Base-by-base conservation (phyloP, 2,888 invertebrate species). In the Ennomos fuscantarius region DNA sequence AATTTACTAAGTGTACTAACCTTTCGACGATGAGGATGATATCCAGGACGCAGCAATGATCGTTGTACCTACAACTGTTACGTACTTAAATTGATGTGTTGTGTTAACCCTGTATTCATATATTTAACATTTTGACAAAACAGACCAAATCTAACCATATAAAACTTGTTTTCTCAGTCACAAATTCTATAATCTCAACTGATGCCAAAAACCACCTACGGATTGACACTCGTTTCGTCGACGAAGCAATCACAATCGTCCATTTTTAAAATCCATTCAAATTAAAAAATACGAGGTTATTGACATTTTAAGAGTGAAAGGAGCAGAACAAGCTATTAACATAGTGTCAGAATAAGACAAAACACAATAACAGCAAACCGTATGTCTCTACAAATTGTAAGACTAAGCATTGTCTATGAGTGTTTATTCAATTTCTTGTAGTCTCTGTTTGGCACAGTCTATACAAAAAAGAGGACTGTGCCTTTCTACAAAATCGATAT, bases 1-100 rank as follows among this genome's bases (percentile, higher is more conserved):
- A 44, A 34, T 34, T 34, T 15, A 15, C 35, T 15, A 13, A 45
- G n/a, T 46, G n/a, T 45, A 46, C 45, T 46, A 24, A 49, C 49
- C 49, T 49, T 24, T 24, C n/a, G 24, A 6, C 24, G 12, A 48
- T 48, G 40, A 13, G 9, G 12, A 11, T 9, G 15, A 32, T 11
- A 42, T 11, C 42, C 42, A 42, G 31, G 32, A 31, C 6, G 8
- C 24, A 24, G 24, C 24, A 24, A 24, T 24, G 24, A 24, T 6
- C 6, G 24, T 24, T 24, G 24, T 24, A 24, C 2, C 24, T 24
- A 24, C 2, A 24, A 24, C 24, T 24, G 6, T 1, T 24, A 24
- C 24, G 24, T 24, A 24, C 24, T 24, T n/a, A n/a, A n/a, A 15
- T 24, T 6, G 24, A 24, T 24, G 15, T 15, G 2, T 24, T 24